Percentiles rank a stretch among this genome's conserved stretches.
phyloP scores from a whole-genome alignment of 1,140 invertebrate species.

The Lucilia sericata region DNA sequence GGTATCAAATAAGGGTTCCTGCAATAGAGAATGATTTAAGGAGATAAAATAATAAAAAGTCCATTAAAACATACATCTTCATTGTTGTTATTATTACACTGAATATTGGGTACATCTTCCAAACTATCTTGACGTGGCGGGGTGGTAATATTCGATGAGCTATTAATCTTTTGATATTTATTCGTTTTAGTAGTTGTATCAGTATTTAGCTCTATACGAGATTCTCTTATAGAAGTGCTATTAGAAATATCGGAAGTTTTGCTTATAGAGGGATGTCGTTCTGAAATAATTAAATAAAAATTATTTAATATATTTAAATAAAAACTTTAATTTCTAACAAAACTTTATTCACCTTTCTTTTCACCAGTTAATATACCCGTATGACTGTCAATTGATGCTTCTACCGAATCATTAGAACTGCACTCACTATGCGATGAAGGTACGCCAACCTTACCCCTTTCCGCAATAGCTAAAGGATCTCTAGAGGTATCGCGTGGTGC shows the following conservation, averaged over 20 bases:
- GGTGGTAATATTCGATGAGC: neutral
- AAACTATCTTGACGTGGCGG: conserved; percentile 52
- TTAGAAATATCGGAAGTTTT: conserved; percentile 33
- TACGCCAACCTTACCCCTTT: conserved; percentile 66
- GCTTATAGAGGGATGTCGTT: conserved; percentile 30
- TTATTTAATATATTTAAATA: conserved; percentile 32
- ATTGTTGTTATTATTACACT: conserved; percentile 56
- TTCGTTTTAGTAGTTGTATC: conserved; percentile 46
- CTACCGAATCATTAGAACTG: conserved; percentile 66
- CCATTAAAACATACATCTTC: conserved; percentile 68
- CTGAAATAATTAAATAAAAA: neutral
- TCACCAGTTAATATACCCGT: conserved; percentile 64
- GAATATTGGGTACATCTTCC: conserved; percentile 60
- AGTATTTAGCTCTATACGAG: conserved; percentile 50
- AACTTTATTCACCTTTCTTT: conserved; percentile 59
- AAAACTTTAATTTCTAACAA: neutral
- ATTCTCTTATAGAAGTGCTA: conserved; percentile 50
- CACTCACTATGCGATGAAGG: conserved; percentile 67
- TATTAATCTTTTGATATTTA: conserved; percentile 48
- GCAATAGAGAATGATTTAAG: conserved; percentile 29
- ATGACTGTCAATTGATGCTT: conserved; percentile 65
- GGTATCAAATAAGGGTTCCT: conserved; percentile 69
- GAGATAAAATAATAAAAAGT: neutral
- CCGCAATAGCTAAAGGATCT: conserved; percentile 65
- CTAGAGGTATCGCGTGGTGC: conserved; percentile 51